Base-by-base conservation (phyloP, 2,113 vertebrate genomes). In the Nothoprocta pentlandii region DNA sequence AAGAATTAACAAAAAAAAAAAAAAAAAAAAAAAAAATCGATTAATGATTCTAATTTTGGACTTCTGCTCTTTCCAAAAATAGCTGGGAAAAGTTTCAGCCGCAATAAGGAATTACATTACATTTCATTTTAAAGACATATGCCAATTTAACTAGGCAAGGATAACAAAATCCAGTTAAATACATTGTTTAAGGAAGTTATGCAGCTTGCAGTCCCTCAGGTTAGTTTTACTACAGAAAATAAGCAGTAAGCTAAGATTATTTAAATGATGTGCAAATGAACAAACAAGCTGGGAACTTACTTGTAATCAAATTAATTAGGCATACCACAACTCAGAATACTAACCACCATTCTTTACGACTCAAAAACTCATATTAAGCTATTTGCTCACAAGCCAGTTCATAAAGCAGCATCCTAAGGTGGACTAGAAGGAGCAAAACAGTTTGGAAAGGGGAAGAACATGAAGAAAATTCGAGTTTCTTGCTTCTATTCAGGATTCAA, bases 391-490 rank as follows among this genome's bases (percentile, higher is more conserved):
- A 74, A 80, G 69, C 16, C 17, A n/a, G 22, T 66, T 63, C 70
- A 92, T 6, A 69, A 42, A 77, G 53, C 1, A 1, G 63, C 76
- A 79, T 39, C 66, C 74, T 62, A 79, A 80, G 54, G 42, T 86
- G 44, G 63, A 56, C 39, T 47, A 90, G 73, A 63, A 67, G 39
- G 19, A 75, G 41, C 62, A 71, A 79, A 95, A 86, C 2, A 2
- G 47, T 78, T 79, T 85, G 16, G 39, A 85, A 39, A 49, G 59
- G 23, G 42, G 77, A 89, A 80, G 53, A 42, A 66, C 78, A 49
- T 91, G 12, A 23, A 47, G 22, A 64, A 94, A 70, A 92, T 83
- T 90, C 74, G 74, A 81, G 85, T 89, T 84, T 96, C 42, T 89
- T 89, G n/a, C 47, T 82, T 87, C 69, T 94, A 95, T 93, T 73